Conservation (phyloP, 23 tunicate genomes). For the Ascidia mentula region DNA sequence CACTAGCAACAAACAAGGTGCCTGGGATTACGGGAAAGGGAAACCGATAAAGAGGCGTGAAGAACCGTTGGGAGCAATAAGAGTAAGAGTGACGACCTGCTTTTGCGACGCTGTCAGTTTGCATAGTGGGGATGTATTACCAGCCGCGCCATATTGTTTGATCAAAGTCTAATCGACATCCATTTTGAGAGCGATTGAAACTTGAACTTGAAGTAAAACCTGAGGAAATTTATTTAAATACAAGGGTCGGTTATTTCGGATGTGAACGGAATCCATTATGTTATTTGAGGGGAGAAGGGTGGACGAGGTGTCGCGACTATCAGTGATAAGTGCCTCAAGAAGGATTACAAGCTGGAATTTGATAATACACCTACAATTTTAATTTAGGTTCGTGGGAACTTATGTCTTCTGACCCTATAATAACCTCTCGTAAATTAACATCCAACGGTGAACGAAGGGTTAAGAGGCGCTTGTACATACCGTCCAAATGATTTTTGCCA, state of each 20-base stretch:
- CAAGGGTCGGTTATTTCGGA: not conserved
- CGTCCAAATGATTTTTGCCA: no score
- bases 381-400: not conserved
- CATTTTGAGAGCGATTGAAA: not conserved
- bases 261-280: not conserved
- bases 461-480: no score
- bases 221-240: not conserved
- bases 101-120: no score
- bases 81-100: no score
- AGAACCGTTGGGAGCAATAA: no score
- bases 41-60: not conserved
- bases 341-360: conserved; percentile 1
- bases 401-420: not conserved
- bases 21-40: no score
- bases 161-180: not conserved
- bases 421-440: no score
- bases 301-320: not conserved
- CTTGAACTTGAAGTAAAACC: no score
- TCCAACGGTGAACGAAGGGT: no score
- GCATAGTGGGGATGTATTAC: not conserved
- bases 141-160: not conserved
- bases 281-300: not conserved
- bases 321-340: not conserved
- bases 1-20: not conserved
- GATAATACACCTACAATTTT: not conserved